Percentiles rank a stretch among this genome's conserved stretches.
Conservation (phyloP, 2,113 vertebrate genomes). For the Jacana jacana region DNA sequence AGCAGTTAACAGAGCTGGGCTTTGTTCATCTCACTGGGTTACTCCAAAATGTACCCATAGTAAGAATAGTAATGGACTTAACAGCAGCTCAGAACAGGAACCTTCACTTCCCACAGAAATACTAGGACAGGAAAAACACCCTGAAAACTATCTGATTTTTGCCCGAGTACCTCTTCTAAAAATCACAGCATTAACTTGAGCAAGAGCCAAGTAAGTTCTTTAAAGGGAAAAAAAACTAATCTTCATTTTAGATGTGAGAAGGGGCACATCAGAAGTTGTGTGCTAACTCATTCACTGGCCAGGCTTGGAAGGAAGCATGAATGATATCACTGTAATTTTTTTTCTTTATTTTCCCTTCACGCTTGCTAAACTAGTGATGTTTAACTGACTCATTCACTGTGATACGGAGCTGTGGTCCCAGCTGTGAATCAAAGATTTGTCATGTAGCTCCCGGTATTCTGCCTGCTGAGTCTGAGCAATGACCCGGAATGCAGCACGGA, state of each 20-base stretch:
- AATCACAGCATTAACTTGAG: not conserved
- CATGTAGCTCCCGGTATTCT: slow-evolving; percentile 71
- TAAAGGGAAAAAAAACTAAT: not conserved
- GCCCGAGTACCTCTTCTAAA: not conserved
- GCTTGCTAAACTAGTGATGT: slow-evolving; percentile 82
- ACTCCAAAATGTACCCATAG: not conserved
- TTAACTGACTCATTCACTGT: slow-evolving; percentile 85
- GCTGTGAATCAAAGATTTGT: slow-evolving; percentile 86
- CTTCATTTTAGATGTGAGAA: not conserved
- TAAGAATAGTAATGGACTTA: not conserved
- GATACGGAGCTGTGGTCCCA: slow-evolving; percentile 83
- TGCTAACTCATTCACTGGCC: slow-evolving; percentile 36
- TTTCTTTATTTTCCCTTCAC: slow-evolving; percentile 53
- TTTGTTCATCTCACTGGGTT: not conserved
- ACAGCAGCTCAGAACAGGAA: not conserved
- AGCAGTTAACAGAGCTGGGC: not conserved
- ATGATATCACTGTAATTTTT: slow-evolving; percentile 78
- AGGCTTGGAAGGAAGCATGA: slow-evolving; percentile 75
- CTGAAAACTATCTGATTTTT: not conserved
- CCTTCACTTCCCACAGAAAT: not conserved
- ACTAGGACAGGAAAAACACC: not conserved
- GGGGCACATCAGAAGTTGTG: not conserved
- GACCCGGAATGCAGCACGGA: slow-evolving; percentile 85
- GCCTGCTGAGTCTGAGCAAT: slow-evolving; percentile 80
- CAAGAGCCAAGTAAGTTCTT: not conserved